Conservation (phyloP, 2,797 vertebrate genomes). For the Phataginus tricuspis region DNA sequence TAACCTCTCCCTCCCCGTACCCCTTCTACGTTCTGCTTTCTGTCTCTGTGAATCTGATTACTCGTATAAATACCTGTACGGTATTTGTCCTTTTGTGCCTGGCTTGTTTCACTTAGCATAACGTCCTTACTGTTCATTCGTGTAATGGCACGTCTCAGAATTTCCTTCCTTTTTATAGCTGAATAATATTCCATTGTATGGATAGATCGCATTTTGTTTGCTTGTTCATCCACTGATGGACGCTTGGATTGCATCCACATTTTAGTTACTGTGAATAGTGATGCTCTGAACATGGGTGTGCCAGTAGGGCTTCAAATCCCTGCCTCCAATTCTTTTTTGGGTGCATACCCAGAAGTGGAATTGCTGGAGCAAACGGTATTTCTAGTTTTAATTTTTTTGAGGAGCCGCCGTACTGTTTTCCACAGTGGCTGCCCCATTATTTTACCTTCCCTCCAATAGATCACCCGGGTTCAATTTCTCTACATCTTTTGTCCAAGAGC, state of each 20-base stretch:
- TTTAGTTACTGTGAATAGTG: neutral
- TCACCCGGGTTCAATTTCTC: neutral
- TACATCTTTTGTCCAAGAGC: neutral
- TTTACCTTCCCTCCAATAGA: neutral
- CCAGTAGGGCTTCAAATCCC: neutral
- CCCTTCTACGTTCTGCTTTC: neutral
- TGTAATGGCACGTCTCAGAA: neutral
- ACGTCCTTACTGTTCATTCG: neutral
- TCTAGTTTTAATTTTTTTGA: neutral
- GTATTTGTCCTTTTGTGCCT: neutral
- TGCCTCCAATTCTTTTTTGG: neutral
- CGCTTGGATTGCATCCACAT: neutral
- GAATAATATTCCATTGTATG: neutral
- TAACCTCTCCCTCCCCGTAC: neutral
- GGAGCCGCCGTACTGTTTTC: neutral
- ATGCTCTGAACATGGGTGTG: neutral
- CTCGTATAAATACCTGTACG: neutral
- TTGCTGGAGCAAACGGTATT: neutral
- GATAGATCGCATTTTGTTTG: neutral
- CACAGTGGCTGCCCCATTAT: neutral
- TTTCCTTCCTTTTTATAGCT: neutral
- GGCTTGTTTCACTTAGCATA: neutral
- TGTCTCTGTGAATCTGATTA: neutral
- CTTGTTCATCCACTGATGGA: neutral
- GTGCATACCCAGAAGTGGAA: neutral